Evolutionary conservation across 2,888 invertebrate species (phyloP).

Genomic region (Habrosyne pyritoides): DNA sequence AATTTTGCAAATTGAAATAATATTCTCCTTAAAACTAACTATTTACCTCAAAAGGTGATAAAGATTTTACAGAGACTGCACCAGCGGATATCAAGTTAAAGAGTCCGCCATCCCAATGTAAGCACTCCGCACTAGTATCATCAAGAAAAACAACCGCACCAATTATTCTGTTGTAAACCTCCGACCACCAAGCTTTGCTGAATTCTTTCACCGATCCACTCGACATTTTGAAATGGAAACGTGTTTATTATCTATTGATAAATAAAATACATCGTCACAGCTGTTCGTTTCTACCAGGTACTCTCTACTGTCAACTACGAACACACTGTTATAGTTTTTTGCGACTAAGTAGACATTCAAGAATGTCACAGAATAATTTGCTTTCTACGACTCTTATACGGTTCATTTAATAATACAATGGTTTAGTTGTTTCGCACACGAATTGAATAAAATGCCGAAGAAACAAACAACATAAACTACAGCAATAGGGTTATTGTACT

Average conservation of each 20-base stretch:
- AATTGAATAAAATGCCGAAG: no score
- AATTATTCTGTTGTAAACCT: slow-evolving; percentile 83
- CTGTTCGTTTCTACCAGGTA: no score
- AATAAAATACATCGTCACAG: slow-evolving; percentile 10
- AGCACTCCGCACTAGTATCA: slow-evolving; percentile 84
- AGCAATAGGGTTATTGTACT: no score
- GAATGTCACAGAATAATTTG: no score
- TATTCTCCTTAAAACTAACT: slow-evolving; percentile 10
- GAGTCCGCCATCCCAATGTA: slow-evolving; percentile 89
- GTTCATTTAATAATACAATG: no score
- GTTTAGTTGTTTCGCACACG: no score
- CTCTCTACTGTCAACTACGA: no score
- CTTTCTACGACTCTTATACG: no score
- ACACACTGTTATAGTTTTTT: no score
- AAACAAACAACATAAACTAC: no score
- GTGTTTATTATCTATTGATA: slow-evolving; percentile 10
- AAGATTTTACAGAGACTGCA: slow-evolving; percentile 85
- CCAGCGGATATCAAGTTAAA: slow-evolving; percentile 83
- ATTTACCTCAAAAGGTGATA: slow-evolving; percentile 85
- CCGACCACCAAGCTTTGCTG: slow-evolving; percentile 83
- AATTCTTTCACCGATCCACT: slow-evolving; percentile 68
- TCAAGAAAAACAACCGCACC: slow-evolving; percentile 87
- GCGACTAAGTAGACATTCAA: no score
- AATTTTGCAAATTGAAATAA: no score
- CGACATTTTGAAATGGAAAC: slow-evolving; percentile 35